These are phyloP conservation scores for Neocrepidodera transversa DNA, from an alignment of 2,888 invertebrate species.

Conservation along the genomic window DNA sequence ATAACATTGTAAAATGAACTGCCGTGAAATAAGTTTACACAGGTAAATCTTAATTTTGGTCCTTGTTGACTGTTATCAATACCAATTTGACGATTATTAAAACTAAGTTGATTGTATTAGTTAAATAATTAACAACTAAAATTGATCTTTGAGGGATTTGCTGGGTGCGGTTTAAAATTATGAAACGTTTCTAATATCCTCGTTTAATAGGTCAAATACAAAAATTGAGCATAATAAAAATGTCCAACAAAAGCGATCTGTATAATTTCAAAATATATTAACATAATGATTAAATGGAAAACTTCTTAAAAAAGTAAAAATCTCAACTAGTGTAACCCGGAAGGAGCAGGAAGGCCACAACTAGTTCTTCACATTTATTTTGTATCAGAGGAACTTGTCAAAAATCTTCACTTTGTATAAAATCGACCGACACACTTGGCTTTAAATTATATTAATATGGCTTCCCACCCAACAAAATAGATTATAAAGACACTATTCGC, in stretches of 20 bases:
- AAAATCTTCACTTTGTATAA: neutral
- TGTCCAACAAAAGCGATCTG: constrained; percentile 3
- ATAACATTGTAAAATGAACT: too few relatives aligned
- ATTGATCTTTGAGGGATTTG: too few relatives aligned
- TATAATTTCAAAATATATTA: constrained; percentile 24
- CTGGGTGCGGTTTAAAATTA: too few relatives aligned
- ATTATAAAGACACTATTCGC: neutral
- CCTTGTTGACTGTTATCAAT: too few relatives aligned
- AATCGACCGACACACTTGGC: too few relatives aligned
- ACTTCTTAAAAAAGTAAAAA: constrained; percentile 24
- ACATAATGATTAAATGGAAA: constrained; percentile 19
- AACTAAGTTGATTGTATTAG: too few relatives aligned
- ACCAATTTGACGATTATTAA: too few relatives aligned
- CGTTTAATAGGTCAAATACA: constrained; percentile 7
- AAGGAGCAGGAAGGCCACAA: constrained; percentile 1
- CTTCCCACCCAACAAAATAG: neutral
- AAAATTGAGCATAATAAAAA: constrained; percentile 18
- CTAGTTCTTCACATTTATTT: neutral
- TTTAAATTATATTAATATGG: neutral
- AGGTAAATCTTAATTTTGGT: too few relatives aligned
- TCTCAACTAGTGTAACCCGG: constrained; percentile 10
- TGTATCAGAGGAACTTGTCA: neutral
- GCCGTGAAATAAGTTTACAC: too few relatives aligned
- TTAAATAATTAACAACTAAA: too few relatives aligned
- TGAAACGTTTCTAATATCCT: too few relatives aligned